A percentile compares a stretch with the other conserved stretches of the same genome.
Evolutionary conservation across 2,113 vertebrate genomes (phyloP).

Genomic region (Nyctibius bracteatus): DNA sequence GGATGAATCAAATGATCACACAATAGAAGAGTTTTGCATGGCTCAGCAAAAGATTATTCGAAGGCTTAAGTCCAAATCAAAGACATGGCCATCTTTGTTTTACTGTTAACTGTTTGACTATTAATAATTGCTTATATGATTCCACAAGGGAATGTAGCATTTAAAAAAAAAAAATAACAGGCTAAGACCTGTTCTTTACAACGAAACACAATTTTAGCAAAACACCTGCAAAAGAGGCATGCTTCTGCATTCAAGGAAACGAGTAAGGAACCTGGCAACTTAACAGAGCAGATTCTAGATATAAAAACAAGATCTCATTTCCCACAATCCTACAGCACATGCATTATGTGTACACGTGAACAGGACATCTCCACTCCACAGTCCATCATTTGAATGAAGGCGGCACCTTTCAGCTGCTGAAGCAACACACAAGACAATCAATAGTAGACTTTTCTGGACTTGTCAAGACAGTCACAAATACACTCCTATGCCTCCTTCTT

Average conservation of each 20-base stretch:
- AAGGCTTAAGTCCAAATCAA: slow-evolving; percentile 19
- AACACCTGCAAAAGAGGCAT: slow-evolving; percentile 14
- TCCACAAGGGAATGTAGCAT: background rate
- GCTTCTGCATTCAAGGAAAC: background rate
- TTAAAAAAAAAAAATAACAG: background rate
- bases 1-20: background rate
- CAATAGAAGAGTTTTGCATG: background rate
- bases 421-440: background rate
- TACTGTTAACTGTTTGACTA: background rate
- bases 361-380: background rate
- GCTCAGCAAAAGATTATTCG: background rate
- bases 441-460: background rate
- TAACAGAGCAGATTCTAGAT: background rate
- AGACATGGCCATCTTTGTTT: background rate
- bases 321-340: background rate
- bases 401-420: background rate
- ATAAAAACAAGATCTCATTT: slow-evolving; percentile 6
- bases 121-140: background rate
- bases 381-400: background rate
- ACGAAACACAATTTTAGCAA: background rate
- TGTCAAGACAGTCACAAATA: background rate
- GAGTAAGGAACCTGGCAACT: background rate
- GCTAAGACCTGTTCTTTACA: background rate
- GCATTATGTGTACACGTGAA: background rate
- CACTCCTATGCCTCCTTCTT: background rate